Base-by-base conservation (phyloP, 2,797 vertebrate species). In the Botia almorhae region DNA sequence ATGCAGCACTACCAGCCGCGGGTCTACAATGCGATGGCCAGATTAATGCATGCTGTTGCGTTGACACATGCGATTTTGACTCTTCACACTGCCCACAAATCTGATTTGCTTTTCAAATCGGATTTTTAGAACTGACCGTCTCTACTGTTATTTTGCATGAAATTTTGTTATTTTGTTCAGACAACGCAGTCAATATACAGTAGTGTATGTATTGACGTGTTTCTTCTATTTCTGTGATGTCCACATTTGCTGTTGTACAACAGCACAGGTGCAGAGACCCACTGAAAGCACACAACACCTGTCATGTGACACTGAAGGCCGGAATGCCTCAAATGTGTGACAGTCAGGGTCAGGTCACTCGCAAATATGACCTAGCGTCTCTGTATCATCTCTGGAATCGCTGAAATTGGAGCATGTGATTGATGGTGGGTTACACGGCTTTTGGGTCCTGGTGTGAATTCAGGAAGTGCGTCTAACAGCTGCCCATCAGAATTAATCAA, bases 231-330 rank as follows among this genome's bases (percentile, higher is more conserved):
- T 46, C 12, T 6, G 63, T 48, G 33, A 51, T 29, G 79, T 68
- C 46, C 39, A 33, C 50, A 77, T 77, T 55, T 70, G 48, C 48
- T 56, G 58, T 69, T 78, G 48, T 46, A 69, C 64, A 81, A 77
- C 36, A 26, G 19, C 55, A 77, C 56, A 51, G 64, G 82, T 64
- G 65, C 76, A 48, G 76, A 81, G 56, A 80, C 76, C 60, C 78
- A 58, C 55, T 43, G 10, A 67, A 73, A 74, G 17, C 39, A 61
- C 60, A 71, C 67, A 19, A 33, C 86, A 87, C 75, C 84, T 86
- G 84, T 83, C 77, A 26, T 61, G 69, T 75, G 53, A 80, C 65
- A 80, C 77, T 70, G 36, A 77, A 74, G n/a, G 19, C 69, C 48
- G 60, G 70, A 81, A 85, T 84, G 73, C 72, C 36, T 53, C 48